Percentiles rank a stretch among this genome's conserved stretches.
Conservation (phyloP, 2,888 invertebrate genomes). For the Chrysina gloriosa region DNA sequence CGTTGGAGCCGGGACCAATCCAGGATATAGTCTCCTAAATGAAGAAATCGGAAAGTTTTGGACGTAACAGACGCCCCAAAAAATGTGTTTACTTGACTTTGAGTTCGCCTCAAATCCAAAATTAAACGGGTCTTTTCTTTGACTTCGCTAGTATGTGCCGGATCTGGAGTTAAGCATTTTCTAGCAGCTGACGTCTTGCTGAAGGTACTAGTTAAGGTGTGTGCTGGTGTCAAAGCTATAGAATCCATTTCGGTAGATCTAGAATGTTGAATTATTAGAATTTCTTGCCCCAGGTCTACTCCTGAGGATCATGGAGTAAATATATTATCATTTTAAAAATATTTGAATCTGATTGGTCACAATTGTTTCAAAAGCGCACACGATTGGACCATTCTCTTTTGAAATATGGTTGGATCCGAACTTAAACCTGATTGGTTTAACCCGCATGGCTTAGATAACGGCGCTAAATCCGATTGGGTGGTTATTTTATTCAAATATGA, state of each 20-base stretch:
- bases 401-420: too few species aligned
- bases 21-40: conserved; percentile 67
- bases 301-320: too few species aligned
- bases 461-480: too few species aligned
- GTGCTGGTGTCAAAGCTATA: conserved; percentile 82
- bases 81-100: conserved; percentile 77
- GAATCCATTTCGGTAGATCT: conserved; percentile 89
- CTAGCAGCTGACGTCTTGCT: conserved; percentile 75
- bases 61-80: too few species aligned
- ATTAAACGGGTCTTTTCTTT: conserved; percentile 76
- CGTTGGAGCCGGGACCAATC: conserved; percentile 63
- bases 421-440: too few species aligned
- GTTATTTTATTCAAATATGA: too few species aligned
- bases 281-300: too few species aligned
- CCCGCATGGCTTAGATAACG: too few species aligned
- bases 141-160: conserved; percentile 64
- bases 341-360: too few species aligned
- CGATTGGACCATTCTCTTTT: too few species aligned
- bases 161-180: conserved; percentile 80
- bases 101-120: conserved; percentile 76
- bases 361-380: too few species aligned
- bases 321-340: too few species aligned
- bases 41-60: not conserved
- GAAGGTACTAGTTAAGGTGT: conserved; percentile 79
- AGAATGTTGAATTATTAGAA: conserved; percentile 34